A percentile compares a stretch with the other conserved stretches of the same genome.
These are phyloP conservation scores for Anser brachyrhynchus DNA, from an alignment of 2,113 vertebrate species.

Conservation along the genomic window DNA sequence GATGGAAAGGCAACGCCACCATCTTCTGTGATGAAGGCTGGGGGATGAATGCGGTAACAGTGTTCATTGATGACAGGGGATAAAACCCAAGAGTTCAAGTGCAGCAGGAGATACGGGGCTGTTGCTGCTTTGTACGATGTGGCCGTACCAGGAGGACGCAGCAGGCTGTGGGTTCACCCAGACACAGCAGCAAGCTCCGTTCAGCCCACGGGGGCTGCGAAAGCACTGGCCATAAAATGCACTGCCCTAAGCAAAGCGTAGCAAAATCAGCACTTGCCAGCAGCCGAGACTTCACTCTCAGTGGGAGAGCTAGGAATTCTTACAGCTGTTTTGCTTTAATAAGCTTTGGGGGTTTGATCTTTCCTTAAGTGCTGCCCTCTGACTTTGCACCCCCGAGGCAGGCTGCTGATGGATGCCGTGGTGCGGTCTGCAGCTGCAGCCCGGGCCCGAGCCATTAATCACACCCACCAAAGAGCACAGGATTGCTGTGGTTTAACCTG, in stretches of 20 bases:
- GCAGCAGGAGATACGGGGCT: rapidly evolving
- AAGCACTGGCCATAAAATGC: background rate
- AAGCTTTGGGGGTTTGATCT: constrained; percentile 28
- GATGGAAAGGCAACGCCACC: rapidly evolving
- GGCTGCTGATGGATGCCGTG: constrained; percentile 7
- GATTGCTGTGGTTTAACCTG: background rate
- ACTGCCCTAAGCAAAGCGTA: background rate
- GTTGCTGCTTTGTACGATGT: background rate
- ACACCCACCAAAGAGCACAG: background rate
- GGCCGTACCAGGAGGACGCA: background rate
- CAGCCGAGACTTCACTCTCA: rapidly evolving
- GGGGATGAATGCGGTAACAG: rapidly evolving
- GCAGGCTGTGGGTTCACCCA: rapidly evolving
- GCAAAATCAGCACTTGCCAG: background rate
- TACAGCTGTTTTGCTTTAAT: constrained; percentile 2
- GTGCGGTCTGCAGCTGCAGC: background rate
- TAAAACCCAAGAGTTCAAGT: background rate
- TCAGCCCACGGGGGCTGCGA: background rate
- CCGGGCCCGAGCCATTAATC: constrained; percentile 14
- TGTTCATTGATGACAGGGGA: background rate
- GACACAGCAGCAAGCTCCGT: background rate
- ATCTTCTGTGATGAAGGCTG: background rate
- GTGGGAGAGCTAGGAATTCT: background rate
- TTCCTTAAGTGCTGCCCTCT: background rate
- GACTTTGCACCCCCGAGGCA: background rate